These are phyloP conservation scores for Drosophila falleni DNA, from an alignment of 2,888 invertebrate genomes.

Conservation along the genomic window DNA sequence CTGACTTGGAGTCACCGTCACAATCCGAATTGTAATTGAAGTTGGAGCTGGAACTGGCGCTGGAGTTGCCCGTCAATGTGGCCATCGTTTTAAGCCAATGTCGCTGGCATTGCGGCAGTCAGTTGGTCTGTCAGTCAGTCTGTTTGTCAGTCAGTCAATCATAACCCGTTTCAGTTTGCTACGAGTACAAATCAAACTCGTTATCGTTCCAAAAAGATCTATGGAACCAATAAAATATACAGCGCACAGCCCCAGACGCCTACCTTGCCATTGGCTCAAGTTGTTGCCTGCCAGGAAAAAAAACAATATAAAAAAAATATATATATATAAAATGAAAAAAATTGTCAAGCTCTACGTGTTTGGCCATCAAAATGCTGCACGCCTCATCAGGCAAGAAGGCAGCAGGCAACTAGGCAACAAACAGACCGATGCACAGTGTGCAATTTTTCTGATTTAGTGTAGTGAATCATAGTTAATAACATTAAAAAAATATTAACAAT, in stretches of 20 bases:
- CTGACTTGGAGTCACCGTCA: conserved; percentile 29
- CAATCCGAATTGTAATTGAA: conserved; percentile 28
- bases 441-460: neutral
- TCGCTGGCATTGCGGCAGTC: conserved; percentile 29
- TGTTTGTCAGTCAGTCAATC: conserved; percentile 74
- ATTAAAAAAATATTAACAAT: too few species aligned
- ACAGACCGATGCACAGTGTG: conserved; percentile 9
- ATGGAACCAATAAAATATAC: conserved; percentile 75
- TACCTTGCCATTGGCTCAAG: conserved; percentile 58
- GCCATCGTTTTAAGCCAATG: conserved; percentile 32
- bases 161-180: conserved; percentile 75
- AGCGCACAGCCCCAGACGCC: conserved; percentile 58
- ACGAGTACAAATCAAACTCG: conserved; percentile 77
- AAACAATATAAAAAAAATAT: conserved; percentile 1
- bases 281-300: conserved; percentile 5
- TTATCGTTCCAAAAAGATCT: conserved; percentile 76
- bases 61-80: conserved; percentile 25
- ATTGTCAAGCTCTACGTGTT: conserved; percentile 77
- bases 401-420: conserved; percentile 6
- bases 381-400: conserved; percentile 63
- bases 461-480: neutral
- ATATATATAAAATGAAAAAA: conserved; percentile 14
- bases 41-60: conserved; percentile 1
- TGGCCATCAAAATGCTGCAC: conserved; percentile 76
- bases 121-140: conserved; percentile 46